These are phyloP conservation scores for Antechinus flavipes DNA, from an alignment of 2,113 vertebrate genomes.

Conservation along the genomic window DNA sequence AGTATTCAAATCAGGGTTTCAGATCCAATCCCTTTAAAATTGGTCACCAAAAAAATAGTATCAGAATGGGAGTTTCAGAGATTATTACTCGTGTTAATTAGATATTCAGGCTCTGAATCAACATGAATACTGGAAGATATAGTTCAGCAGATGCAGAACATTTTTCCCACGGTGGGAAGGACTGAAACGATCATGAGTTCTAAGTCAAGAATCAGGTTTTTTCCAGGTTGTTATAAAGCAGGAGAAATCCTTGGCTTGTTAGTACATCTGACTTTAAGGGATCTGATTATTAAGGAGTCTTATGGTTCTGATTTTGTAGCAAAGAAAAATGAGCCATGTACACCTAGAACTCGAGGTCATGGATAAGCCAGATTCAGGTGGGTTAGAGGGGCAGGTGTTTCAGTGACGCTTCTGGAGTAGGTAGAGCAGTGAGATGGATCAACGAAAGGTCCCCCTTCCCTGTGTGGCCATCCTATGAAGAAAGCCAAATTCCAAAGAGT, in stretches of 20 bases:
- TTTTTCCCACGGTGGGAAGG: neutral
- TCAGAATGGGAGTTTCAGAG: neutral
- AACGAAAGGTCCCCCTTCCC: neutral
- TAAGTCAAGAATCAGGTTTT: neutral
- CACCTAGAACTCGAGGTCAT: neutral
- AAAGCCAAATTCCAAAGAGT: neutral
- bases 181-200: neutral
- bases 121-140: neutral
- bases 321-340: neutral
- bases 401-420: neutral
- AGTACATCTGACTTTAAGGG: neutral
- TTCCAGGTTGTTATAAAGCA: neutral
- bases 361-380: neutral
- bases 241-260: neutral
- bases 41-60: neutral
- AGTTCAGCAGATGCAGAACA: neutral
- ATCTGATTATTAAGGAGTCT: neutral
- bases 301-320: neutral
- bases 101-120: neutral
- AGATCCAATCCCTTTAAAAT: neutral
- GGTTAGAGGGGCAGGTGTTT: too few species aligned
- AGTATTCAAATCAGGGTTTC: neutral
- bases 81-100: neutral
- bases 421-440: neutral
- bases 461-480: neutral